phyloP scores from a whole-genome alignment of 2,797 vertebrate genomes.

The Etheostoma perlongum region DNA sequence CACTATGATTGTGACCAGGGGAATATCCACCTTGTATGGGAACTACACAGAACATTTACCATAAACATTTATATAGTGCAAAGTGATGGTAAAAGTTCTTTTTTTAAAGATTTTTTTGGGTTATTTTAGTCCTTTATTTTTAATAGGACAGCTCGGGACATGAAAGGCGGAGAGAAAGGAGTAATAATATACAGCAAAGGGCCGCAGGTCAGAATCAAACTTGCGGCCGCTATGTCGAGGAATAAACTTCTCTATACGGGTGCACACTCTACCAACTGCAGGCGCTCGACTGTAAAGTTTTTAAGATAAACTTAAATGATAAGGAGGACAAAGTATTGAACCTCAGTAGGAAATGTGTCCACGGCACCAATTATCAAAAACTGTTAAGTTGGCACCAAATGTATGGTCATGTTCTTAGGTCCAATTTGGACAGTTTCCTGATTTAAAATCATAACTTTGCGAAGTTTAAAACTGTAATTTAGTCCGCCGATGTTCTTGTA shows the following conservation, averaged over 20 bases:
- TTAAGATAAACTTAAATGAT: slow-evolving; percentile 8
- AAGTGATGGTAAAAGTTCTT: background rate
- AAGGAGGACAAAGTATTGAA: background rate
- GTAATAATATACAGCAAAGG: too few species aligned
- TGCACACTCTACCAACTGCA: too few species aligned
- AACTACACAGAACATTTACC: slow-evolving; percentile 83
- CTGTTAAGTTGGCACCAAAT: background rate
- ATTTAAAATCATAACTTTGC: background rate
- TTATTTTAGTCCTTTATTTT: too few species aligned
- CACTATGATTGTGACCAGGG: slow-evolving; percentile 90
- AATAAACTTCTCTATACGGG: too few species aligned
- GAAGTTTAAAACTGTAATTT: background rate
- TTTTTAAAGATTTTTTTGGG: too few species aligned
- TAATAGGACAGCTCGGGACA: too few species aligned
- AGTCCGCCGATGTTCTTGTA: background rate
- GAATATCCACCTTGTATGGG: slow-evolving; percentile 89
- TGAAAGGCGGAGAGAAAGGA: too few species aligned
- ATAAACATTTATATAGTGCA: background rate
- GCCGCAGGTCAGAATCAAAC: too few species aligned
- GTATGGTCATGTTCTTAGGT: background rate
- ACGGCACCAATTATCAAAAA: background rate
- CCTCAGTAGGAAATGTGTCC: background rate
- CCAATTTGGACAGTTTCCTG: background rate
- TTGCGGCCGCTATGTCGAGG: too few species aligned
- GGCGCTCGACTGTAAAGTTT: too few species aligned